Evolutionary conservation across 2,888 invertebrate genomes (phyloP).

Genomic region (Eumacrocentrus americanus): DNA sequence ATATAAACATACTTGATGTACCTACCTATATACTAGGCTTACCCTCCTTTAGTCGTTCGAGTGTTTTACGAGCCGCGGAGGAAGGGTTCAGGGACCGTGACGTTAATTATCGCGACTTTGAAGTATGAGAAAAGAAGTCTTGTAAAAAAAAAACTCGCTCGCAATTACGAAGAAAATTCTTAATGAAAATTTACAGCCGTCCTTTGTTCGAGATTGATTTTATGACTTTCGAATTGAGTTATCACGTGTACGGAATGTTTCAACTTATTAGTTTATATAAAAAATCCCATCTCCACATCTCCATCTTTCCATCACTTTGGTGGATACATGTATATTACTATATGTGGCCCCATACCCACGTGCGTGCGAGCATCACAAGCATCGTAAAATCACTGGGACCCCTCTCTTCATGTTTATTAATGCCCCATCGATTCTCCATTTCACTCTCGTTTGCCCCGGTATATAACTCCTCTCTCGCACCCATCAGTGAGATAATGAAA

Average conservation of each 20-base stretch:
- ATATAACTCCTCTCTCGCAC: conserved; percentile 43
- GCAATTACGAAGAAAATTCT: conserved; percentile 17
- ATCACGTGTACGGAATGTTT: conserved; percentile 12
- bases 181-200: conserved; percentile 28
- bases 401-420: conserved; percentile 55
- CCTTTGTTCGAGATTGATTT: conserved; percentile 22
- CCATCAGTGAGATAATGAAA: conserved; percentile 50
- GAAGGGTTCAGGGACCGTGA: conserved; percentile 28
- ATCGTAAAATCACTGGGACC: conserved; percentile 30
- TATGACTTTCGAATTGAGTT: conserved; percentile 21
- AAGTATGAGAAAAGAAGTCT: conserved; percentile 26
- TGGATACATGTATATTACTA: conserved; percentile 4
- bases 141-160: conserved; percentile 7
- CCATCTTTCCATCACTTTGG: neutral
- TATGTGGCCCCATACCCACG: neutral
- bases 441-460: conserved; percentile 35
- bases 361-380: conserved; percentile 14
- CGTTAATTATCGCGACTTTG: conserved; percentile 30
- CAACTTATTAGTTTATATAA: neutral
- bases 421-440: conserved; percentile 52
- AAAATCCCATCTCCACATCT: neutral
- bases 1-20: neutral
- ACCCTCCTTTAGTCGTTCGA: conserved; percentile 32
- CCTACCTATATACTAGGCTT: conserved; percentile 24
- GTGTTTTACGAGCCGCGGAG: conserved; percentile 25